Evolutionary conservation across 2,888 invertebrate species (phyloP).

Genomic region (Physocephala rufipes): DNA sequence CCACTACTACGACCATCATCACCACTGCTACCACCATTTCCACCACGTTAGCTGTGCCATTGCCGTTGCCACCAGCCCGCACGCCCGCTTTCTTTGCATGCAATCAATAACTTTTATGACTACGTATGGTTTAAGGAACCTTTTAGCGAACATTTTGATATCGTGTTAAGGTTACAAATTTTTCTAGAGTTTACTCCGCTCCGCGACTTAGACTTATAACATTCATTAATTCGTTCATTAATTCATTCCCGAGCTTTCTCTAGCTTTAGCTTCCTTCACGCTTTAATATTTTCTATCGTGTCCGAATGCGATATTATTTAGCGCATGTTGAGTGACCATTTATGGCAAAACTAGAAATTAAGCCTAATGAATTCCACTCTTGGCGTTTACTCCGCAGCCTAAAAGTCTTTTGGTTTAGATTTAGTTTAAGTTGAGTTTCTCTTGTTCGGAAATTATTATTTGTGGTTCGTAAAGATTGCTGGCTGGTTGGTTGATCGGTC

Average conservation of each 20-base stretch:
- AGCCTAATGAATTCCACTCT: conserved; percentile 53
- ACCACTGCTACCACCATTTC: too few species aligned
- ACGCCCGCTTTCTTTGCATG: neutral
- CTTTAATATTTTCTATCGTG: conserved; percentile 16
- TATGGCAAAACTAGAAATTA: conserved; percentile 55
- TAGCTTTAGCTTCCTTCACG: conserved; percentile 3
- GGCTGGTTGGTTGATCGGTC: conserved; percentile 37
- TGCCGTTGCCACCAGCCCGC: neutral
- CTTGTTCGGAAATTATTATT: conserved; percentile 13
- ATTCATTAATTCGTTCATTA: too few species aligned
- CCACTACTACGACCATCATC: too few species aligned
- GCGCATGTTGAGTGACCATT: conserved; percentile 58
- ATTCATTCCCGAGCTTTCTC: neutral
- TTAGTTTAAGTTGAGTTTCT: conserved; percentile 35
- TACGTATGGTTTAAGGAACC: conserved; percentile 14
- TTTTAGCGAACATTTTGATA: conserved; percentile 23
- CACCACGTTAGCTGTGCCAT: neutral
- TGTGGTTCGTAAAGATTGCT: neutral
- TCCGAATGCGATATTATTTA: conserved; percentile 50
- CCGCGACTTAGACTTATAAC: neutral
- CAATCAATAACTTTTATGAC: conserved; percentile 31
- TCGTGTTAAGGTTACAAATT: conserved; percentile 51
- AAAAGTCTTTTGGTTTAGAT: neutral
- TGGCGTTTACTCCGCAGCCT: conserved; percentile 48
- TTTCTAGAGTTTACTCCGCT: conserved; percentile 18